These are phyloP conservation scores for Diadumene lineata DNA, from an alignment of 92 coral and sea anemone genomes.

Conservation along the genomic window DNA sequence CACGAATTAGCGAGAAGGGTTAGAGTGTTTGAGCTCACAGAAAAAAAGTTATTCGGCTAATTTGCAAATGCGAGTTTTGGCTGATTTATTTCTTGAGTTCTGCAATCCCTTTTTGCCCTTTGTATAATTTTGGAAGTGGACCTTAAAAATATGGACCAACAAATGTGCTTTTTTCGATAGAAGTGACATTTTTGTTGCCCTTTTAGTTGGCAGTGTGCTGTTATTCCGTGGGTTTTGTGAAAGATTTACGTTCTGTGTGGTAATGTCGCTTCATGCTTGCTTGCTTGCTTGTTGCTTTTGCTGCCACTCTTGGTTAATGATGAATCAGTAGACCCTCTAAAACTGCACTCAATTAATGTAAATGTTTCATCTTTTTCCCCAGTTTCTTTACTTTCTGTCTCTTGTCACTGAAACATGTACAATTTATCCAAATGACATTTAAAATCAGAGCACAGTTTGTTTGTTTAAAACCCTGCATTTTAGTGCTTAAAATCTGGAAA, in stretches of 20 bases:
- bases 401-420: no score
- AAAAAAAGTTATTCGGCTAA: no score
- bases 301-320: slow-evolving; percentile 1
- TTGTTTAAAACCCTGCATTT: not conserved
- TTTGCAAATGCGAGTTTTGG: no score
- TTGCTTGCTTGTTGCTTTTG: slow-evolving; percentile 4
- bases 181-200: not conserved
- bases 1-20: no score
- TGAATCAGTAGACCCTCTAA: slow-evolving; percentile 18
- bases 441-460: not conserved
- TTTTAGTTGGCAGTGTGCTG: slow-evolving; percentile 8
- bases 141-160: no score
- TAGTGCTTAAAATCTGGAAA: not conserved
- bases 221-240: not conserved
- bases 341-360: not conserved
- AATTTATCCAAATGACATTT: not conserved
- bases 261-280: slow-evolving; percentile 16
- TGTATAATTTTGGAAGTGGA: no score
- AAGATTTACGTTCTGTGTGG: not conserved
- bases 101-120: no score
- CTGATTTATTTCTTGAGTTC: no score
- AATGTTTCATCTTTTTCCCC: not conserved
- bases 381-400: no score
- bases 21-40: no score
- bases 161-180: not conserved